Percentiles rank a stretch among this genome's conserved stretches.
Evolutionary conservation across 2,888 invertebrate species (phyloP).

Genomic region (Drosophila cracens): DNA sequence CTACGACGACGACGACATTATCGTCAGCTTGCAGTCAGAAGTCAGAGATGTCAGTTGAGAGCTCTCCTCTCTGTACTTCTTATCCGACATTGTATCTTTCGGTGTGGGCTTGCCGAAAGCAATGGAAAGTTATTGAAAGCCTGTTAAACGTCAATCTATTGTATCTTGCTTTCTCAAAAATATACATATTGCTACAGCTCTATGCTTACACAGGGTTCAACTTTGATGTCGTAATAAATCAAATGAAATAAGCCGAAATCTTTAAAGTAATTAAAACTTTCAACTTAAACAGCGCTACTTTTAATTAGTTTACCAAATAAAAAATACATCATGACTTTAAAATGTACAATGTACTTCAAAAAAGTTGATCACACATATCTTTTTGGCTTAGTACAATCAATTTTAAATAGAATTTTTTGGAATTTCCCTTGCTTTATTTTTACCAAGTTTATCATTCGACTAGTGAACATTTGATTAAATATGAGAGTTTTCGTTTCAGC

Average conservation of each 20-base stretch:
- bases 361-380: neutral
- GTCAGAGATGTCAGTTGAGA: constrained; percentile 63
- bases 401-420: neutral
- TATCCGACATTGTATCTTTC: constrained; percentile 72
- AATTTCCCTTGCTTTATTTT: neutral
- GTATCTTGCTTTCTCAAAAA: constrained; percentile 53
- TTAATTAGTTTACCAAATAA: constrained; percentile 17
- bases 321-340: neutral
- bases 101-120: constrained; percentile 72
- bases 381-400: neutral
- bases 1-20: constrained; percentile 69
- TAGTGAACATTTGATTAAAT: neutral
- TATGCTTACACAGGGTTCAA: constrained; percentile 20
- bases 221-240: constrained; percentile 47
- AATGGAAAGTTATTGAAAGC: constrained; percentile 77
- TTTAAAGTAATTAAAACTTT: constrained; percentile 21
- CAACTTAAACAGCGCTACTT: constrained; percentile 2
- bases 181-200: constrained; percentile 52
- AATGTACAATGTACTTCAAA: neutral
- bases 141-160: constrained; percentile 61
- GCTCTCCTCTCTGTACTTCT: constrained; percentile 62
- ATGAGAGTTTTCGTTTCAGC: neutral
- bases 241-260: constrained; percentile 26
- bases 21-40: constrained; percentile 71
- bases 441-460: neutral